Evolutionary conservation across 64 coral and sea anemone genomes (phyloP), one percentile per base, ranked within the genome.

Genomic region (Anthopleura sola): DNA sequence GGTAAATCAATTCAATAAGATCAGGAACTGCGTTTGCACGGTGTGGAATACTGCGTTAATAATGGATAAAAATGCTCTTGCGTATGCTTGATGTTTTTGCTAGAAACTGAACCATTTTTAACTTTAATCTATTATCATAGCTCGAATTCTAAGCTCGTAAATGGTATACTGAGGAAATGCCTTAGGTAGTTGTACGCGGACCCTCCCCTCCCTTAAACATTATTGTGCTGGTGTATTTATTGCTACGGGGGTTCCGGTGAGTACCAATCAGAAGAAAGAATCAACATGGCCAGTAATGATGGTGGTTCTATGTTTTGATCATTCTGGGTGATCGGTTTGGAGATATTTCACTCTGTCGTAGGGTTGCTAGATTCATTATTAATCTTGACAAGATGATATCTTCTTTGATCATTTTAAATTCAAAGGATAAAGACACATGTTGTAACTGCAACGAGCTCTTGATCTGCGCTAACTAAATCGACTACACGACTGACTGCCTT

Each of bases 321-420:
- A 26, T 26, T 68, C 62, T 24, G 24, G 26, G 9, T 29, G 26
- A 28, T 68, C 62, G 62, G 62, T 68, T 68, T 68, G 62, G 12
- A 32, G 9, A 34, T n/a, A 71, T 71, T 71, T 71, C 29, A 71
- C 26, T 15, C 66, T 71, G 66, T 71, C 66, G n/a, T n/a, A 71
- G 14, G n/a, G 66, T 32, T 71, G 28, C 66, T 71, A 71, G 66
- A 31, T 71, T 71, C 29, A 71, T 71, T 71, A 71, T 32, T 34
- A 34, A 71, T 71, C 23, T 71, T 71, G 7, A 32, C 66, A 71
- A 71, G 66, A 71, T 71, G 66, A 71, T 71, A 71, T 71, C 66
- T 71, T 71, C 7, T 28, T 34, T 71, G n/a, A 14, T 15, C n/a
- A 71, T 71, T 71, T 12, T 3, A 29, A 71, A 71, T 32, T 32